phyloP scores from a whole-genome alignment of 2,113 vertebrate genomes.

The Alectura lathami region DNA sequence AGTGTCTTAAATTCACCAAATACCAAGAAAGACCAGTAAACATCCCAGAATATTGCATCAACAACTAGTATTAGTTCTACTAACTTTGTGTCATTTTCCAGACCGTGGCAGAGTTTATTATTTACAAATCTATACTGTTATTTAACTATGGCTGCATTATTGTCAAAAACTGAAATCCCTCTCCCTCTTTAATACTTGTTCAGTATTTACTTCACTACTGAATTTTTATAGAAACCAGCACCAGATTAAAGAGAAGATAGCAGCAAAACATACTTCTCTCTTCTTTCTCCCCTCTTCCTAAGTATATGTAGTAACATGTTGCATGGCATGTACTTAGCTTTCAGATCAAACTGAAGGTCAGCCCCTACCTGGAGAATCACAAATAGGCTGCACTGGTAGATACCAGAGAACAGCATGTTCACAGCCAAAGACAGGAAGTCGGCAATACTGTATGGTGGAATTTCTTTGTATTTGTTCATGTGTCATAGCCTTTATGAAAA shows the following conservation, averaged over 20 bases:
- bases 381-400: not conserved
- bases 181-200: not conserved
- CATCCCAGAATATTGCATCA: not conserved
- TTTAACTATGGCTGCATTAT: not conserved
- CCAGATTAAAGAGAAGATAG: not conserved
- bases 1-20: not conserved
- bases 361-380: not conserved
- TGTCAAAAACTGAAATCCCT: not conserved
- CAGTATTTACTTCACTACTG: slow-evolving; percentile 1
- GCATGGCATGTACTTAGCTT: accelerated
- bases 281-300: not conserved
- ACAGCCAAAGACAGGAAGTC: not conserved
- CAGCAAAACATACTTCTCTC: not conserved
- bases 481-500: not conserved
- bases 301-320: not conserved
- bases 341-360: not conserved
- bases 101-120: not conserved
- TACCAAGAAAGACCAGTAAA: not conserved
- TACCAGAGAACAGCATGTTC: not conserved
- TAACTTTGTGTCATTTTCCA: not conserved
- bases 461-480: not conserved
- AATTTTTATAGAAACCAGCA: not conserved
- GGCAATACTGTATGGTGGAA: not conserved
- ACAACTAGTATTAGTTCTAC: not conserved
- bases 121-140: not conserved